A percentile compares a stretch with the other conserved stretches of the same genome.
These are phyloP conservation scores for Blastobasis lacticolella DNA, from an alignment of 2,888 invertebrate genomes.

Conservation along the genomic window DNA sequence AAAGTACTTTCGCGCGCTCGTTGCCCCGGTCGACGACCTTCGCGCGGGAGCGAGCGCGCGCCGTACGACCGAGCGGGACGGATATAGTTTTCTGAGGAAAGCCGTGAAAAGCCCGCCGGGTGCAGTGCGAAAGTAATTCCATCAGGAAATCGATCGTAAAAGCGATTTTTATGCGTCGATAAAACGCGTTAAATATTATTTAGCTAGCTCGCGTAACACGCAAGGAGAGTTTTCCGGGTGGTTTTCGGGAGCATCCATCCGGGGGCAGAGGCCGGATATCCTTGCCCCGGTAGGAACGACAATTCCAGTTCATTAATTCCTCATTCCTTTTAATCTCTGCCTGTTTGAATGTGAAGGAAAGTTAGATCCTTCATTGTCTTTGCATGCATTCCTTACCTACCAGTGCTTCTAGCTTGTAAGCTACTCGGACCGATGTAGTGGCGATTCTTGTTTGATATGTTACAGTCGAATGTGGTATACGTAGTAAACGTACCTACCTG, in stretches of 20 bases:
- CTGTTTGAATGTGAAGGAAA: too few species aligned
- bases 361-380: too few species aligned
- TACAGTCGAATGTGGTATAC: too few species aligned
- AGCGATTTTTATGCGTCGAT: conserved; percentile 50
- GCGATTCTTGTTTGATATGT: too few species aligned
- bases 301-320: too few species aligned
- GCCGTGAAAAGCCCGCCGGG: conserved; percentile 49
- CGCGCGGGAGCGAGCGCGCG: conserved; percentile 34
- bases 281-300: background rate
- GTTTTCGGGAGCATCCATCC: background rate
- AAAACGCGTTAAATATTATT: background rate
- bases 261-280: background rate
- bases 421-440: too few species aligned
- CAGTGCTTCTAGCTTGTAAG: too few species aligned
- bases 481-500: too few species aligned
- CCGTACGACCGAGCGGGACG: conserved; percentile 36
- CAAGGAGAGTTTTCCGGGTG: background rate
- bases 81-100: conserved; percentile 52
- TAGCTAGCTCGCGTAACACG: background rate
- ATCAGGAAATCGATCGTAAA: conserved; percentile 63
- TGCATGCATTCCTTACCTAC: too few species aligned
- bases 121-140: conserved; percentile 53
- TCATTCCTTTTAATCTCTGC: too few species aligned
- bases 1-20: conserved; percentile 73
- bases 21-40: conserved; percentile 68